These are phyloP conservation scores for Pseudobourletiella spinata DNA, from an alignment of 1,140 invertebrate species.

Conservation along the genomic window DNA sequence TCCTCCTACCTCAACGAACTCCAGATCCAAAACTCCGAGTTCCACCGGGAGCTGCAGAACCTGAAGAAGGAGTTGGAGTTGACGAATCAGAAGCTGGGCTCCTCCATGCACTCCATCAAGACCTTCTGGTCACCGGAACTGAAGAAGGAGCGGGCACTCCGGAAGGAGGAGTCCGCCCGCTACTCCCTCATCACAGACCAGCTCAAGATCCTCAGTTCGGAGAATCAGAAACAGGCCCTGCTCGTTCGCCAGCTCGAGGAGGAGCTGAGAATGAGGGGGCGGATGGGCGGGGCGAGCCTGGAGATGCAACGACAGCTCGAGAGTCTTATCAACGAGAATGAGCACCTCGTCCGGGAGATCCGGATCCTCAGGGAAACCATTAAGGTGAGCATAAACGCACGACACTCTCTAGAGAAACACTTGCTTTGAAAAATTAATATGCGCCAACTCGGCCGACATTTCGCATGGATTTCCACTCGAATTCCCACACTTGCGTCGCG, in stretches of 20 bases:
- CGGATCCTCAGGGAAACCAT: constrained; percentile 89
- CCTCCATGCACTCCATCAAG: constrained; percentile 98
- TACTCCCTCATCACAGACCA: constrained; percentile 95
- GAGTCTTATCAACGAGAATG: constrained; percentile 83
- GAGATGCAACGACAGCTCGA: constrained; percentile 88
- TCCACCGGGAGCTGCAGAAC: constrained; percentile 91
- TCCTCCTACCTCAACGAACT: constrained; percentile 75
- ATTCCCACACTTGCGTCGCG: no score
- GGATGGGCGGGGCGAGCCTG: constrained; percentile 62
- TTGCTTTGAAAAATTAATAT: no score
- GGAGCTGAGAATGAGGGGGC: constrained; percentile 73
- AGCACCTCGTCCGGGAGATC: constrained; percentile 88
- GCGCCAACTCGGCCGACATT: no score
- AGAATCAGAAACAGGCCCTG: constrained; percentile 76
- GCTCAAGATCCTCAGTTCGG: constrained; percentile 87
- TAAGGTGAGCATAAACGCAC: no score
- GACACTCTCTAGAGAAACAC: no score
- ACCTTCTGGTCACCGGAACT: constrained; percentile 99
- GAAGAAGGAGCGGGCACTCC: constrained; percentile 90
- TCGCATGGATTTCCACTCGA: no score
- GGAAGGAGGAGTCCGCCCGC: constrained; percentile 91
- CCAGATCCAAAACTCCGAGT: constrained; percentile 87
- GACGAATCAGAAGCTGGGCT: constrained; percentile 95
- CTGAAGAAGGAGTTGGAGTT: constrained; percentile 93
- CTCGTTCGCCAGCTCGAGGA: constrained; percentile 82